Evolutionary conservation across 2,797 vertebrate genomes (phyloP).

Genomic region (Psittacula echo): DNA sequence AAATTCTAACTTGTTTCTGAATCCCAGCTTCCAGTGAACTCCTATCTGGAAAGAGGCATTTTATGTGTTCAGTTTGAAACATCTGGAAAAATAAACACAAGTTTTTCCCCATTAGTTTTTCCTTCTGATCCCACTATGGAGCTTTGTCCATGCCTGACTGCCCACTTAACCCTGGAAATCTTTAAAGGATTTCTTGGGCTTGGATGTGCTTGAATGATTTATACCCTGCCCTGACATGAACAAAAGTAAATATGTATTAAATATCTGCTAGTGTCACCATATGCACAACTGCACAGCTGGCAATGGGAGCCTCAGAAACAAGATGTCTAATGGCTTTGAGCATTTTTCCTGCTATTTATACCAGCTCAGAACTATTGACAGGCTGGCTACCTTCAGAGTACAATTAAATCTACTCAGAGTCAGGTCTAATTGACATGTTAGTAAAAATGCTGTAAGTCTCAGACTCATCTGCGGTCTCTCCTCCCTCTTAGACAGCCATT

Average conservation of each 20-base stretch:
- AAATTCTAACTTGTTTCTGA: neutral
- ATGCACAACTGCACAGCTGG: neutral
- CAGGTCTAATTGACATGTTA: neutral
- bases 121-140: neutral
- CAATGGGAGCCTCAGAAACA: neutral
- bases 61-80: neutral
- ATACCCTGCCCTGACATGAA: neutral
- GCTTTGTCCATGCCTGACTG: neutral
- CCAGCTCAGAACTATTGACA: neutral
- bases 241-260: neutral
- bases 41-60: neutral
- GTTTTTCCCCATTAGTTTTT: neutral
- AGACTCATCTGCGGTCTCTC: neutral
- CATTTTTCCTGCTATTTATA: constrained; percentile 14
- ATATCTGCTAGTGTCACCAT: neutral
- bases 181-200: neutral
- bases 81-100: neutral
- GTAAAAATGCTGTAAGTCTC: neutral
- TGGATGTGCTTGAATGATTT: neutral
- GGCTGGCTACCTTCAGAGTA: constrained; percentile 11
- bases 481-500: neutral
- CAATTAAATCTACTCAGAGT: constrained; percentile 9
- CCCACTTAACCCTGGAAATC: neutral
- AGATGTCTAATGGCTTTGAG: neutral
- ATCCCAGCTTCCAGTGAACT: neutral